A percentile compares a stretch with the other conserved stretches of the same genome.
phyloP scores from a whole-genome alignment of 2,797 vertebrate species.

The Cetoscarus ocellatus region DNA sequence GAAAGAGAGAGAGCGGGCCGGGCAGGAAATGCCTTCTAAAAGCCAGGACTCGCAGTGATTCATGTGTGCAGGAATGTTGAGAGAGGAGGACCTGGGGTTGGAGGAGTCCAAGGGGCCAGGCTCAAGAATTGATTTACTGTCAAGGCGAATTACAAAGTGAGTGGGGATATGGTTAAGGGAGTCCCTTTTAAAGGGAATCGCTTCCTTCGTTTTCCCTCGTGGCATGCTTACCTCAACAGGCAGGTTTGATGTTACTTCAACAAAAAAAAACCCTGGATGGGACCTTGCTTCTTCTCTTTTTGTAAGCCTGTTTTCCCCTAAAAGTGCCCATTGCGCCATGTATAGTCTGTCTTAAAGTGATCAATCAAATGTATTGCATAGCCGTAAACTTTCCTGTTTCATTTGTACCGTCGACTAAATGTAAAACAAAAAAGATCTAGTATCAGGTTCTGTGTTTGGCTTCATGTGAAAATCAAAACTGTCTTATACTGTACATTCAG shows the following conservation, averaged over 20 bases:
- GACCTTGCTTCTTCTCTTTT: conserved; percentile 58
- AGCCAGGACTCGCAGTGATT: conserved; percentile 98
- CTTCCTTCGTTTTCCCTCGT: conserved; percentile 92
- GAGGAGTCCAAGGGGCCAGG: conserved; percentile 91
- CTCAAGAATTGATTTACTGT: conserved; percentile 98
- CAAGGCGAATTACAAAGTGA: conserved; percentile 94
- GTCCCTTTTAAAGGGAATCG: conserved; percentile 92
- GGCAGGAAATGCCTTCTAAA: conserved; percentile 98
- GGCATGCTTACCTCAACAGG: conserved; percentile 92
- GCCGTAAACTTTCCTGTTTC: conserved; percentile 76
- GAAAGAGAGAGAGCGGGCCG: conserved; percentile 82
- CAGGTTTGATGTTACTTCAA: conserved; percentile 90
- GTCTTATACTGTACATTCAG: conserved; percentile 79
- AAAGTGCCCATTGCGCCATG: conserved; percentile 80
- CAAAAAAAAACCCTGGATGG: conserved; percentile 77
- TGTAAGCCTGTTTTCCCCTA: conserved; percentile 59
- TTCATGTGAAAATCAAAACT: conserved; percentile 78
- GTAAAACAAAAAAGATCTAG: conserved; percentile 63
- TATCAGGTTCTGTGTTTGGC: conserved; percentile 76
- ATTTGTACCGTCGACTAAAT: conserved; percentile 77
- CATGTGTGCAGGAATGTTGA: conserved; percentile 94
- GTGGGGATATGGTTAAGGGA: conserved; percentile 93
- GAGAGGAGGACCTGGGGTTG: conserved; percentile 83
- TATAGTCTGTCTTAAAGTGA: conserved; percentile 80
- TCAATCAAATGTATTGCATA: conserved; percentile 77